phyloP scores from a whole-genome alignment of 2,113 vertebrate genomes.

The Pygoscelis antarcticus region DNA sequence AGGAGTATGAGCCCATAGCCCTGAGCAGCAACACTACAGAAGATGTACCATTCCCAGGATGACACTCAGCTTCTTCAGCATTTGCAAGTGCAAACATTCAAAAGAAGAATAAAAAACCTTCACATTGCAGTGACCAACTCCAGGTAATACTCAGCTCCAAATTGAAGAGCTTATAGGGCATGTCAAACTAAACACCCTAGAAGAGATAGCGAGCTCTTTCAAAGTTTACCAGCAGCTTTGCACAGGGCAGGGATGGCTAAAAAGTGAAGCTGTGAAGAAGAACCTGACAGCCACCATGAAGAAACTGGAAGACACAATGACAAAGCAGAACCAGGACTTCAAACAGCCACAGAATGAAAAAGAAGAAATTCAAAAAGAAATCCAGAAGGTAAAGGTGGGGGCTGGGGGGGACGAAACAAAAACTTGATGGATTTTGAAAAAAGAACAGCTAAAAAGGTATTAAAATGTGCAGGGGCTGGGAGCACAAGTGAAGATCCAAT shows the following conservation, averaged over 20 bases:
- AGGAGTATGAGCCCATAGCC: neutral
- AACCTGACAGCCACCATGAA: neutral
- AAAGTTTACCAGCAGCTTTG: neutral
- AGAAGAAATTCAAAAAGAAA: slow-evolving; percentile 9
- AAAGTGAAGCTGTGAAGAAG: neutral
- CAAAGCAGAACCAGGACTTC: slow-evolving; percentile 27
- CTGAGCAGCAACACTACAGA: neutral
- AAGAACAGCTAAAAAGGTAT: slow-evolving; percentile 1
- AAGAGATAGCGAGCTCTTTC: neutral
- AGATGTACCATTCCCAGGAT: neutral
- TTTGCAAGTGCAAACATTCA: neutral
- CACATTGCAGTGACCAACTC: neutral
- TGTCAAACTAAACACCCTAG: neutral
- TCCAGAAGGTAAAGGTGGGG: neutral
- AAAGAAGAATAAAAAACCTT: neutral
- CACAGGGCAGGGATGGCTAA: neutral
- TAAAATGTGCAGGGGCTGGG: neutral
- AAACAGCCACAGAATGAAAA: neutral
- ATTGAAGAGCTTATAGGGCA: neutral
- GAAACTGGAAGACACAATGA: neutral
- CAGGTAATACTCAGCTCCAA: neutral
- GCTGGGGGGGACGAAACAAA: neutral
- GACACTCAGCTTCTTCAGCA: neutral
- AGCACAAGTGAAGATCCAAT: neutral
- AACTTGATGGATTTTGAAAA: slow-evolving; percentile 12